A percentile compares a stretch with the other conserved stretches of the same genome.
Conservation (phyloP, 2,888 invertebrate species). For the Holacanthella duospinosa region DNA sequence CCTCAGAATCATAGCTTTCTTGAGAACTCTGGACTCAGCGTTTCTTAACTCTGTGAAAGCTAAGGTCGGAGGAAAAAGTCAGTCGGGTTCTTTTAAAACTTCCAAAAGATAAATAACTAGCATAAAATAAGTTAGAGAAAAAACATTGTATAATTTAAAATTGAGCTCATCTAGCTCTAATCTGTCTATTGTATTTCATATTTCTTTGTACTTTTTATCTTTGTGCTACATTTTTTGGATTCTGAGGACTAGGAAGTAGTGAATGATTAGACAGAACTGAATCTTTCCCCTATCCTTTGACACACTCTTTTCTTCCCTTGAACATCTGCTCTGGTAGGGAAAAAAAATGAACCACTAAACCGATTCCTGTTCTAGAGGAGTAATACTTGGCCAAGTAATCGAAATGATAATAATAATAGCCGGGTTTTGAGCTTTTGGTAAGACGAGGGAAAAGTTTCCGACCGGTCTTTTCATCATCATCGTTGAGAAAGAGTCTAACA, state of each 20-base stretch:
- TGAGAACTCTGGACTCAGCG: too few relatives aligned
- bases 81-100: too few relatives aligned
- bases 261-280: not conserved
- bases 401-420: not conserved
- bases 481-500: not conserved
- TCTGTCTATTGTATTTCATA: not conserved
- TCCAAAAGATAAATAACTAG: too few relatives aligned
- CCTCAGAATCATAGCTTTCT: too few relatives aligned
- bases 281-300: not conserved
- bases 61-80: too few relatives aligned
- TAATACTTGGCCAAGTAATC: not conserved
- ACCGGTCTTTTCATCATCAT: not conserved
- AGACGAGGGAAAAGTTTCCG: constrained; percentile 1
- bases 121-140: too few relatives aligned
- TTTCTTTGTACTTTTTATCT: constrained; percentile 1
- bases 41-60: too few relatives aligned
- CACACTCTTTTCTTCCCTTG: not conserved
- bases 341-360: constrained; percentile 1
- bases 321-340: not conserved
- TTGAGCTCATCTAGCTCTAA: not conserved
- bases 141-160: too few relatives aligned
- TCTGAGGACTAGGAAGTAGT: not conserved
- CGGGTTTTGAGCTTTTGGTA: not conserved
- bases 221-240: not conserved
- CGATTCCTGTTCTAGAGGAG: too few relatives aligned